These are phyloP conservation scores for Bombycilla garrulus DNA, from an alignment of 2,113 vertebrate genomes.

Conservation along the genomic window DNA sequence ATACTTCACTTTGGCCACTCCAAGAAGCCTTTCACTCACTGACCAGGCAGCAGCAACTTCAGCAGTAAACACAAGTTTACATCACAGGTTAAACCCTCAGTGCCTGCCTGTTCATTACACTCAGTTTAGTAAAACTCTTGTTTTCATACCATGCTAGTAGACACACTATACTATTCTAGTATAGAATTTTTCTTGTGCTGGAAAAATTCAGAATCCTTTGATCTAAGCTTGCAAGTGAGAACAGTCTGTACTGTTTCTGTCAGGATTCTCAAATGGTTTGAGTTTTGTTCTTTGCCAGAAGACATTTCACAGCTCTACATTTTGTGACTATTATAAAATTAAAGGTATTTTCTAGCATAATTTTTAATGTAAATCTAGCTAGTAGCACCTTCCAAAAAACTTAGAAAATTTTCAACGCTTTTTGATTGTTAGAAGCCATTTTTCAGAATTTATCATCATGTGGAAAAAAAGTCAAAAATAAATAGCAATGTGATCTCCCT, in stretches of 20 bases:
- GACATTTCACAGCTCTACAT: background rate
- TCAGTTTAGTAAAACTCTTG: background rate
- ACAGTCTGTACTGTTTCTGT: background rate
- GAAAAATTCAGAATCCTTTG: background rate
- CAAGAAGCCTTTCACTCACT: conserved; percentile 9
- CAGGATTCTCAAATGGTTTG: background rate
- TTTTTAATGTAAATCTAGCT: background rate
- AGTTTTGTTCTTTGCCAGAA: background rate
- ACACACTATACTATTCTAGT: no score
- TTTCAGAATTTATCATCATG: background rate
- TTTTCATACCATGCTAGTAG: background rate
- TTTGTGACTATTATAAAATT: background rate
- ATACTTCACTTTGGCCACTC: background rate
- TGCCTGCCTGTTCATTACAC: background rate
- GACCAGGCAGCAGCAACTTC: background rate
- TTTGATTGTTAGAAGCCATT: background rate
- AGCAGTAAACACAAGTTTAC: background rate
- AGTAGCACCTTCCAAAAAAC: background rate
- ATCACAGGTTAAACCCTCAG: background rate
- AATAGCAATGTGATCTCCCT: background rate
- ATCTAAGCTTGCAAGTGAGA: background rate
- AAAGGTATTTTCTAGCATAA: background rate
- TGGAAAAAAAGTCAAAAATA: background rate
- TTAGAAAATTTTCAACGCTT: background rate
- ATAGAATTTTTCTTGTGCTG: background rate